A percentile compares a stretch with the other conserved stretches of the same genome.
Conservation (phyloP, 2,888 invertebrate species). For the Chalcosyrphus nemorum region DNA sequence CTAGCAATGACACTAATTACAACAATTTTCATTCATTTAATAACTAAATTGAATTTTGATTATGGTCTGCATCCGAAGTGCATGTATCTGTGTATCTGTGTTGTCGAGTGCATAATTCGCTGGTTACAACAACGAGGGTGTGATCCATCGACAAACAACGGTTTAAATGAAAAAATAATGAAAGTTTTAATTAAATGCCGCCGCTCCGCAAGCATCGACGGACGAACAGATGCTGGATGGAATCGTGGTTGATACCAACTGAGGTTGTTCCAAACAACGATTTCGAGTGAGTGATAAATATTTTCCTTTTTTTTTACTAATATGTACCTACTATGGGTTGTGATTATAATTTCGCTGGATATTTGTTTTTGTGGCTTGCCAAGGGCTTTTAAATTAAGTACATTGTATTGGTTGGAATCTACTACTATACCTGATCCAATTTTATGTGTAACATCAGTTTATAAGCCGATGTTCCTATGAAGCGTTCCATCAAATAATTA, state of each 20-base stretch:
- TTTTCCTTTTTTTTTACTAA: too few species aligned
- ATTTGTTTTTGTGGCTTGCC: too few species aligned
- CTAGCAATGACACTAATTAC: conserved; percentile 56
- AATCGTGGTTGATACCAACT: neutral
- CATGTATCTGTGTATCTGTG: neutral
- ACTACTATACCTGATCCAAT: too few species aligned
- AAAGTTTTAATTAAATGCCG: conserved; percentile 33
- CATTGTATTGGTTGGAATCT: too few species aligned
- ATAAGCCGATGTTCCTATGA: too few species aligned
- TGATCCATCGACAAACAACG: neutral
- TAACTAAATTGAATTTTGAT: conserved; percentile 60
- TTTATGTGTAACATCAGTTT: too few species aligned
- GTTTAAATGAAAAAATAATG: conserved; percentile 17
- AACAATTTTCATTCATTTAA: conserved; percentile 55
- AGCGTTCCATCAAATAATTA: too few species aligned
- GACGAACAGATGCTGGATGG: neutral
- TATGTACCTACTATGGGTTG: too few species aligned
- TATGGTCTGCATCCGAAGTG: neutral
- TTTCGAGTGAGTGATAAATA: too few species aligned
- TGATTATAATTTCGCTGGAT: too few species aligned
- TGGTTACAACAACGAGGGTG: neutral
- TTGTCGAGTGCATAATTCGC: neutral
- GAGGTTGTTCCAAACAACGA: neutral
- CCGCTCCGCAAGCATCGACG: neutral
- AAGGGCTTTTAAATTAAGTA: too few species aligned